Evolutionary conservation across 2,888 invertebrate species (phyloP).

Genomic region (Neoitamus cyanurus): DNA sequence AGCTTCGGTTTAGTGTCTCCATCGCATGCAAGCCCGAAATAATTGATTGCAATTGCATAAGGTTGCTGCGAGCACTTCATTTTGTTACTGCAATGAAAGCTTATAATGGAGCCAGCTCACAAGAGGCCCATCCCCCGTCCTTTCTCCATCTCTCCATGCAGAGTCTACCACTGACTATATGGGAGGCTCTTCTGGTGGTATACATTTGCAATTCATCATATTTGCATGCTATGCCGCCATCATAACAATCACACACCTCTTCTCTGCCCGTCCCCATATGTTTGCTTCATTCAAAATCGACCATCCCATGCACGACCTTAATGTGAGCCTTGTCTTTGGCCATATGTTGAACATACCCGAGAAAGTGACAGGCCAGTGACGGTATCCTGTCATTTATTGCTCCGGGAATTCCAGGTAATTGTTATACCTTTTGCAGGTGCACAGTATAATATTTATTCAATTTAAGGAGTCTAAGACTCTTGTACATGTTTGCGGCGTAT

Average conservation of each 20-base stretch:
- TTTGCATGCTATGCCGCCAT: background rate
- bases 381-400: background rate
- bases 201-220: constrained; percentile 1
- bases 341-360: background rate
- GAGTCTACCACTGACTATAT: background rate
- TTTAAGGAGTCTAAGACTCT: too few species aligned
- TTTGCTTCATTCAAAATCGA: background rate
- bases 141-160: background rate
- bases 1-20: background rate
- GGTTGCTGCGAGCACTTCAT: constrained; percentile 4
- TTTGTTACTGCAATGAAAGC: constrained; percentile 1
- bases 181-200: background rate
- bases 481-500: too few species aligned
- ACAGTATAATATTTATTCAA: background rate
- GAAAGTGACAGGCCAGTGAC: background rate
- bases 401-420: background rate
- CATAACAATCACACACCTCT: background rate
- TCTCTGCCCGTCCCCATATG: background rate
- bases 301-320: background rate
- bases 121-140: background rate
- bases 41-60: constrained; percentile 5
- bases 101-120: constrained; percentile 1
- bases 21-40: background rate
- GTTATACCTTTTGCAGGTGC: background rate
- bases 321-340: background rate